These are phyloP conservation scores for Mormyrus iriodes DNA, from an alignment of 2,113 vertebrate species.

Conservation along the genomic window DNA sequence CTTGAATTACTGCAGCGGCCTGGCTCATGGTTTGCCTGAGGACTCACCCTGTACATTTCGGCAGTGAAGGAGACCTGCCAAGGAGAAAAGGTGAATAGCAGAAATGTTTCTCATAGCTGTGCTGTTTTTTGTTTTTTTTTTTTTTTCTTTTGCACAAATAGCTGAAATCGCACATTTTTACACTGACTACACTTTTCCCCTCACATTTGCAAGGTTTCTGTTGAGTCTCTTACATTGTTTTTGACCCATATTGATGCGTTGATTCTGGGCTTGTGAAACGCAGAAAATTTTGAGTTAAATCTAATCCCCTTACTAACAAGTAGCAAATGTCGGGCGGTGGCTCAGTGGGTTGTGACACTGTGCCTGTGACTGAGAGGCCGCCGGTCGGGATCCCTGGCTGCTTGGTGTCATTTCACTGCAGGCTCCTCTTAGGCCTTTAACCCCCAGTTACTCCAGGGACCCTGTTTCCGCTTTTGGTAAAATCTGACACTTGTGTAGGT, in stretches of 20 bases:
- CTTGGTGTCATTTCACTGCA: not conserved
- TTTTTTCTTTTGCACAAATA: not conserved
- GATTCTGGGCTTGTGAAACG: not conserved
- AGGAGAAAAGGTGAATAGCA: not conserved
- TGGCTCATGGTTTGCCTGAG: not conserved
- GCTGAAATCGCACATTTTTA: slow-evolving; percentile 9
- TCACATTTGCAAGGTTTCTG: not conserved
- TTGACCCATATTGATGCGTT: not conserved
- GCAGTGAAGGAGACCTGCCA: not conserved
- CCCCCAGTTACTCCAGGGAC: not conserved
- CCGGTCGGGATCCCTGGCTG: not conserved
- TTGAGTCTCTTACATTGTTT: not conserved
- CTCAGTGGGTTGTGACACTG: not conserved
- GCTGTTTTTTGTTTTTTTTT: not conserved
- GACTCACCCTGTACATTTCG: not conserved
- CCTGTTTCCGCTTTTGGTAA: too few relatives aligned
- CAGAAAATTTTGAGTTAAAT: not conserved
- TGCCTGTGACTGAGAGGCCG: not conserved
- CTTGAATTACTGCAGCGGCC: slow-evolving; percentile 56
- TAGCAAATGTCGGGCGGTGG: not conserved
- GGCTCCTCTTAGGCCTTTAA: too few relatives aligned
- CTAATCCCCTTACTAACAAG: not conserved
- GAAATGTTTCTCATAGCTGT: not conserved
- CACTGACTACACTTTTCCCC: not conserved
- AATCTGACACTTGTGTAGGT: not conserved